Base-by-base conservation (phyloP, 2,888 invertebrate species). In the Noctua janthina region DNA sequence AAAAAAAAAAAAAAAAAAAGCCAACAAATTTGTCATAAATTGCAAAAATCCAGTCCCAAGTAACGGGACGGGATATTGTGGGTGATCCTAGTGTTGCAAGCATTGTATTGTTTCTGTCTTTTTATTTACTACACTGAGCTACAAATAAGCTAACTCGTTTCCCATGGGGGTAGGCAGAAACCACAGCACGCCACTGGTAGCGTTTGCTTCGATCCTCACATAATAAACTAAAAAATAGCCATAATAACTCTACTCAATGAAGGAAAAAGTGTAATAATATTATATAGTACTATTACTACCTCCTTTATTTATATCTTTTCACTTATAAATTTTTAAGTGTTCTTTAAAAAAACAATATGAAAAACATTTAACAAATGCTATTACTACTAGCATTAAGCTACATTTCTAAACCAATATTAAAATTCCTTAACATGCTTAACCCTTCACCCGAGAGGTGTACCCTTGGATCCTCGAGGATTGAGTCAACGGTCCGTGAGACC, bases 401-500 rank as follows among this genome's bases (percentile, higher is more conserved):
- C 10, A 17, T 80, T 69, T 43, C 6, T 67, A 29, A 43, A 29
- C 23, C 11, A 54, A 39, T 54, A 81, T 46, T 62, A 68, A 64
- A 62, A 49, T 56, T 35, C 23, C 29, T n/a, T 35, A 76, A 72
- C 59, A 51, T 68, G 13, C 20, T 59, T 43, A 54, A 39, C n/a
- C 54, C 54, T 20, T 68, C 54, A 66, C 29, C 59, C 20, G 35
- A n/a, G 43, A 82, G 49, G 49, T 85, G 11, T 72, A 74, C 83
- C 74, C 51, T 23, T 39, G 67, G 49, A 81, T 70, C 73, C 17
- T 35, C n/a, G 66, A 76, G 69, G 49, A 74, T 81, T 13, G 73
- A 82, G 69, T 35, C 84, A 87, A 43, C 80, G 76, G 75, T 56
- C 89, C 90, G 89, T 87, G 69, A 89, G 89, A 71, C 83, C 73